Conservation (phyloP, 2,113 vertebrate species). For the Ploceus nigricollis region DNA sequence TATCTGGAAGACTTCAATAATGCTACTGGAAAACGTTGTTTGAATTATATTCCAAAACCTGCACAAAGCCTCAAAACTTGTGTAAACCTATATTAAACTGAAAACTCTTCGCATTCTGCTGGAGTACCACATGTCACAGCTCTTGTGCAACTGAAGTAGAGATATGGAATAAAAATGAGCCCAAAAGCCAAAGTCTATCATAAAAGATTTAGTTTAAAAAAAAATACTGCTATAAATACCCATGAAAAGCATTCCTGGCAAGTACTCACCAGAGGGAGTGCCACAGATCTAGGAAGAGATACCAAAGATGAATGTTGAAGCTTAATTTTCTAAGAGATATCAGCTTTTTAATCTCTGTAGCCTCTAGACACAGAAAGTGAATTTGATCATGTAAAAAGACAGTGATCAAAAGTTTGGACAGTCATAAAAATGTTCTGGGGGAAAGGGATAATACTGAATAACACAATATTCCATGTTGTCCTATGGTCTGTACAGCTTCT, state of each 20-base stretch:
- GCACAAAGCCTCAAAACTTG: not conserved
- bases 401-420: not conserved
- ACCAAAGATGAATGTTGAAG: slow-evolving; percentile 22
- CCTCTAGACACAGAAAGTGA: slow-evolving; percentile 5
- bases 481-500: not conserved
- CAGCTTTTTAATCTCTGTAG: slow-evolving; percentile 20
- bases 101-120: not conserved
- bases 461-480: not conserved
- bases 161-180: slow-evolving; percentile 38
- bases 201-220: not conserved
- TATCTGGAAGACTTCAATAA: not conserved
- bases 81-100: not conserved
- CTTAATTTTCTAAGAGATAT: slow-evolving; percentile 39
- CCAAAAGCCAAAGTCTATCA: slow-evolving; percentile 38
- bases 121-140: not conserved
- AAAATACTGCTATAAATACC: slow-evolving; percentile 47
- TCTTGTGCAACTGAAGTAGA: not conserved
- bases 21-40: not conserved
- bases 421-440: not conserved
- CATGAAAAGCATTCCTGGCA: slow-evolving; percentile 37
- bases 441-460: not conserved
- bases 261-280: slow-evolving; percentile 22
- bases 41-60: not conserved
- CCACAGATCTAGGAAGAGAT: slow-evolving; percentile 39
- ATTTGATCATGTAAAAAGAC: not conserved